Conservation (phyloP, 2,797 vertebrate genomes). For the Semotilus atromaculatus region DNA sequence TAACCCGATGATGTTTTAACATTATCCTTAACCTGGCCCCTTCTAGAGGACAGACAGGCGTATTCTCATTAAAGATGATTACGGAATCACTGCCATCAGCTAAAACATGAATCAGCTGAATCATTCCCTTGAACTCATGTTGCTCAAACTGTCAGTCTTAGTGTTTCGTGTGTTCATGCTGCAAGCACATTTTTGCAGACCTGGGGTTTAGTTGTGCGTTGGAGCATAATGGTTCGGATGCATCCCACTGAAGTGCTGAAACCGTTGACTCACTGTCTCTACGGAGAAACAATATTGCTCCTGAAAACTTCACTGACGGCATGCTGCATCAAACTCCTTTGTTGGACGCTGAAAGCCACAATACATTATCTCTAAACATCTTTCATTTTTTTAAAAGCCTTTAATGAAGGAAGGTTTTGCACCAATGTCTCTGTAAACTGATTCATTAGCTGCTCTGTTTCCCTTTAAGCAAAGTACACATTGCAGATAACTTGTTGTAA, state of each 20-base stretch:
- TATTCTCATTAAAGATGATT: conserved; percentile 43
- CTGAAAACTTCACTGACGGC: conserved; percentile 16
- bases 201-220: conserved; percentile 43
- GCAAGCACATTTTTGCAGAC: conserved; percentile 38
- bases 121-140: conserved; percentile 38
- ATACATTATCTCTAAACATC: neutral
- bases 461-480: conserved; percentile 15
- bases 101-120: conserved; percentile 46
- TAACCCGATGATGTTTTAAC: neutral
- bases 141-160: conserved; percentile 7
- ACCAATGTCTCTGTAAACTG: neutral
- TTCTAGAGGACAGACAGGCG: conserved; percentile 1
- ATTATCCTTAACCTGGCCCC: conserved; percentile 17
- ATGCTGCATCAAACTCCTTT: neutral
- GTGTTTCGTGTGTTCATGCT: conserved; percentile 3
- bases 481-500: neutral
- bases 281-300: conserved; percentile 25
- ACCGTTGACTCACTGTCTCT: conserved; percentile 38
- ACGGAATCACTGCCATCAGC: conserved; percentile 37
- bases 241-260: conserved; percentile 37
- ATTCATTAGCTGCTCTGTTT: conserved; percentile 9
- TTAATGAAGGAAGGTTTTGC: neutral
- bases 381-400: no score
- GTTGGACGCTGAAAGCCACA: neutral
- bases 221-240: conserved; percentile 41